Base-by-base conservation (phyloP, 2,888 invertebrate species). In the Tuberolachnus salignus region DNA sequence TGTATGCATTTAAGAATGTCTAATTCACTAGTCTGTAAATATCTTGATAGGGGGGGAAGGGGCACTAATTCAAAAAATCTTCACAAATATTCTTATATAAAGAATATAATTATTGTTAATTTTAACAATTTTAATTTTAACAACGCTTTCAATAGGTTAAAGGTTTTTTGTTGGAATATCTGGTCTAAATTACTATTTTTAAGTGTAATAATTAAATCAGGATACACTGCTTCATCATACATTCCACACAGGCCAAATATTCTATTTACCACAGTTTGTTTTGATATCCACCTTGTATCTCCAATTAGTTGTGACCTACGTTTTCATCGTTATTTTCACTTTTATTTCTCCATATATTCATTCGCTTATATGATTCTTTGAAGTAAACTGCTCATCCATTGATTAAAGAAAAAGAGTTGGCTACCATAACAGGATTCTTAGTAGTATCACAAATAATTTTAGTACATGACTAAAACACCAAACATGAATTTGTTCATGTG, bases 121-220 rank as follows among this genome's bases (percentile, higher is more conserved):
- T n/a, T n/a, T n/a, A n/a, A n/a, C n/a, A n/a, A n/a, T n/a, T n/a
- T n/a, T n/a, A n/a, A 63, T 19, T 19, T 63, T 42, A 63, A 63
- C 11, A 42, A 59, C 14, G 26, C 16, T 16, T 14, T 59, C 34
- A n/a, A 26, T 59, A 59, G 34, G 59, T 59, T 59, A 63, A 13
- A 42, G 10, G 42, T 19, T 63, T 63, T 63, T 63, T n/a, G 63
- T 42, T 63, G 42, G 14, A 42, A 63, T 63, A 63, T 63, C 63
- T 19, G 63, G 63, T 63, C 42, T 63, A n/a, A 63, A 61, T 61
- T 61, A n/a, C n/a, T n/a, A n/a, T 61, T 61, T n/a, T 34, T n/a
- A 34, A 61, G 42, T 16, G 42, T 16, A 61, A 61, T 61, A n/a
- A 42, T 61, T n/a, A 61, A 61, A 61, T 61, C 42, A 11, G 61